phyloP scores from a whole-genome alignment of 1,140 invertebrate genomes.

The Ceratina japonica region DNA sequence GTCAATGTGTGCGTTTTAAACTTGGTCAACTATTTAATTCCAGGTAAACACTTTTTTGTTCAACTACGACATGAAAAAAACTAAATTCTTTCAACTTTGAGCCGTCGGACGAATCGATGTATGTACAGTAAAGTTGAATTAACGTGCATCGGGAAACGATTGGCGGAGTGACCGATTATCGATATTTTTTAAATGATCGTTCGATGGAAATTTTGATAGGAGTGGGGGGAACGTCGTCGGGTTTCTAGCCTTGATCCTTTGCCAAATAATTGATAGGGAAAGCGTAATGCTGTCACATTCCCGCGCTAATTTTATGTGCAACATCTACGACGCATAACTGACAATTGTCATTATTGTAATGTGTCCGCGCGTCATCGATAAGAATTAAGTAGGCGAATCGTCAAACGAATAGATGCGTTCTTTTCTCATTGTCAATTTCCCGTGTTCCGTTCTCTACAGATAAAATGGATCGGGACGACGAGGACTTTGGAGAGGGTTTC shows the following conservation, averaged over 20 bases:
- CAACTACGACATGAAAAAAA: background rate
- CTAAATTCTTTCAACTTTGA: no score
- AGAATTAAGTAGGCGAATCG: no score
- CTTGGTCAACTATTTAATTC: background rate
- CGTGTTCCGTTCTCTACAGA: background rate
- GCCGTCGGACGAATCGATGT: no score
- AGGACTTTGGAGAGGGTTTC: constrained; percentile 81
- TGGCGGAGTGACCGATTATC: background rate
- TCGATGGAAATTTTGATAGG: constrained; percentile 15
- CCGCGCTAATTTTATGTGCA: constrained; percentile 61
- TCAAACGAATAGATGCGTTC: no score
- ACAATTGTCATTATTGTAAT: constrained; percentile 57
- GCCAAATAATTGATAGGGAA: constrained; percentile 76
- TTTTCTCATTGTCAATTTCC: no score
- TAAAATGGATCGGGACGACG: constrained; percentile 80
- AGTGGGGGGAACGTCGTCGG: constrained; percentile 65
- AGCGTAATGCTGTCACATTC: constrained; percentile 64
- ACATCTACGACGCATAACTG: constrained; percentile 52
- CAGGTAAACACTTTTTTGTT: background rate
- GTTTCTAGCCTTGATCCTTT: constrained; percentile 75
- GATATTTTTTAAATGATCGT: constrained; percentile 63
- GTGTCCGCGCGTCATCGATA: no score
- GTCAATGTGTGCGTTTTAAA: background rate
- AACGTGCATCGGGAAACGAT: background rate
- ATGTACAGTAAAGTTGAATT: background rate